These are phyloP conservation scores for Myripristis murdjan DNA, from an alignment of 2,797 vertebrate genomes.

Conservation along the genomic window DNA sequence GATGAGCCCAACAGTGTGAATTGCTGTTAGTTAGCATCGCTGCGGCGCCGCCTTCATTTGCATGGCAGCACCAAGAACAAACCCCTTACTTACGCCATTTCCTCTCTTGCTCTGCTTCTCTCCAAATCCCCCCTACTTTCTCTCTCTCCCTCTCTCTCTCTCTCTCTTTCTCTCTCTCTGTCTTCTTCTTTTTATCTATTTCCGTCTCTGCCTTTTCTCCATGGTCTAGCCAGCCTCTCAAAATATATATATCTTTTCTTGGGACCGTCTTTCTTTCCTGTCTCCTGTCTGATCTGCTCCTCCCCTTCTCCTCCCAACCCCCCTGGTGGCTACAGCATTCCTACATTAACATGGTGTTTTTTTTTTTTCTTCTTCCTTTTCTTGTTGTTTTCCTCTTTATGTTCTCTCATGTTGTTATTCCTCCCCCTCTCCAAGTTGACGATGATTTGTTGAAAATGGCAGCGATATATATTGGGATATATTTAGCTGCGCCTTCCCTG, in stretches of 20 bases:
- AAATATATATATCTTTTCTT: constrained; percentile 59
- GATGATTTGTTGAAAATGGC: constrained; percentile 62
- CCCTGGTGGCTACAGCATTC: constrained; percentile 34
- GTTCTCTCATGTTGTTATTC: constrained; percentile 31
- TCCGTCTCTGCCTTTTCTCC: constrained; percentile 39
- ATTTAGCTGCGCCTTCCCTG: constrained; percentile 55
- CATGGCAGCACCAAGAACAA: constrained; percentile 84
- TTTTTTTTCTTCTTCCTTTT: constrained; percentile 17
- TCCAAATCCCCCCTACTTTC: constrained; percentile 26
- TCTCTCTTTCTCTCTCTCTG: neutral
- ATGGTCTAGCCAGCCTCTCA: constrained; percentile 29
- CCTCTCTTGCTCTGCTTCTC: constrained; percentile 52
- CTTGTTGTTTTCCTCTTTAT: constrained; percentile 23
- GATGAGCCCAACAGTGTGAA: constrained; percentile 89
- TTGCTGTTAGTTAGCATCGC: constrained; percentile 87
- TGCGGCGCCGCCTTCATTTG: constrained; percentile 84
- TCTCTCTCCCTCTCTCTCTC: constrained; percentile 28
- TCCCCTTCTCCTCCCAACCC: constrained; percentile 38
- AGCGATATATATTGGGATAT: constrained; percentile 37
- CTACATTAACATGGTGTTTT: constrained; percentile 42
- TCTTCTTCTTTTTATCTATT: constrained; percentile 58
- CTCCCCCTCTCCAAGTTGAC: constrained; percentile 46
- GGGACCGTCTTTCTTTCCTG: constrained; percentile 35
- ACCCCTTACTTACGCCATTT: constrained; percentile 73
- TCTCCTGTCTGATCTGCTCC: constrained; percentile 44